phyloP scores from a whole-genome alignment of 2,888 invertebrate species.

The Tinea trinotella region DNA sequence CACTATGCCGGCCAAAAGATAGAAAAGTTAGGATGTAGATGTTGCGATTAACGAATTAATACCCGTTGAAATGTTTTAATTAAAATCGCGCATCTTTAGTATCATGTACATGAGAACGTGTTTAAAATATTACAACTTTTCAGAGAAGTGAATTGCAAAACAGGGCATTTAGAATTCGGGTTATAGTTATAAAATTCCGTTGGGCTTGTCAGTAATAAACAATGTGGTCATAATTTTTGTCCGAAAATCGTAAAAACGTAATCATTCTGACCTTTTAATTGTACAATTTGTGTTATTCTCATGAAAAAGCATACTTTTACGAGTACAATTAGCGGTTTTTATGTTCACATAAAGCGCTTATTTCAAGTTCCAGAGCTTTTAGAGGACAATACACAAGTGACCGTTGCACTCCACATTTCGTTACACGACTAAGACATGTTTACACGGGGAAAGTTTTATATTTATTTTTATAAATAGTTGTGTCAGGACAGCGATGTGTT shows the following conservation, averaged over 20 bases:
- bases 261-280: conserved; percentile 6
- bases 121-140: no score
- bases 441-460: no score
- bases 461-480: no score
- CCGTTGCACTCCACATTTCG: conserved; percentile 27
- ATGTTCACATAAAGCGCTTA: conserved; percentile 38
- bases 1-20: no score
- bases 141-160: not conserved
- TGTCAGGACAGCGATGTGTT: no score
- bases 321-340: conserved; percentile 50
- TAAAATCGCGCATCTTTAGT: no score
- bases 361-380: conserved; percentile 31
- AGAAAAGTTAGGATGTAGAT: no score
- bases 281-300: conserved; percentile 12
- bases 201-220: not conserved
- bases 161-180: not conserved
- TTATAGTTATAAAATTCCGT: not conserved
- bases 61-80: no score
- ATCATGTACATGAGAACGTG: no score
- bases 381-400: conserved; percentile 41
- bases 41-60: no score
- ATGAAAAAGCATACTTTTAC: conserved; percentile 27
- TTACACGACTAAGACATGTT: not conserved
- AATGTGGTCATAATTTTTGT: not conserved
- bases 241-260: conserved; percentile 6